These are phyloP conservation scores for Brachirus orientalis DNA, from an alignment of 2,113 vertebrate genomes.

Conservation along the genomic window DNA sequence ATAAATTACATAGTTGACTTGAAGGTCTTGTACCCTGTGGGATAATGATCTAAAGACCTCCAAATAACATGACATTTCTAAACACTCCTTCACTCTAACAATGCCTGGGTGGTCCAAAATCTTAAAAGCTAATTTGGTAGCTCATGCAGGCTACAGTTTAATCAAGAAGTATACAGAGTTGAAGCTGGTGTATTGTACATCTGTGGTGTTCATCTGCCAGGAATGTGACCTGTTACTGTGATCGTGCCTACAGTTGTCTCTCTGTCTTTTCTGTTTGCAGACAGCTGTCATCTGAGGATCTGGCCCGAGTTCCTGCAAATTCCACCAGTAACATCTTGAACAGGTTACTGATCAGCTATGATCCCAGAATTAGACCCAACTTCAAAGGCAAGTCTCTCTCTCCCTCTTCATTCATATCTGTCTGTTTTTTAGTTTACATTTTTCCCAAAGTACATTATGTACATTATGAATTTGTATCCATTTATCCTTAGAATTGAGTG, in stretches of 20 bases:
- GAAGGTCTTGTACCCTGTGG: neutral
- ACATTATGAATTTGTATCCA: conserved; percentile 2
- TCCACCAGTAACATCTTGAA: conserved; percentile 98
- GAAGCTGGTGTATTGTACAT: conserved; percentile 20
- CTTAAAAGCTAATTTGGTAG: conserved; percentile 44
- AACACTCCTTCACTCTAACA: conserved; percentile 36
- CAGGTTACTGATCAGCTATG: conserved; percentile 92
- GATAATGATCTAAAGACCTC: conserved; percentile 28
- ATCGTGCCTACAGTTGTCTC: conserved; percentile 46
- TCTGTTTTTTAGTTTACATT: conserved; percentile 44
- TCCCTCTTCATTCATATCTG: conserved; percentile 39
- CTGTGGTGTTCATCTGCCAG: conserved; percentile 50
- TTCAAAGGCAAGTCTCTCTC: conserved; percentile 90
- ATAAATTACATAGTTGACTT: too few relatives aligned
- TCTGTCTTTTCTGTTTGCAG: conserved; percentile 77
- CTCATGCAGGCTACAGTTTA: conserved; percentile 48
- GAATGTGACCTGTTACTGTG: conserved; percentile 62
- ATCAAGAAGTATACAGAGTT: conserved; percentile 49
- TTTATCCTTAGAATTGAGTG: conserved; percentile 15
- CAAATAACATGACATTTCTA: conserved; percentile 34
- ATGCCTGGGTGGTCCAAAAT: conserved; percentile 49
- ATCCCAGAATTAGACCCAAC: conserved; percentile 97
- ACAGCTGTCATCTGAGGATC: conserved; percentile 93
- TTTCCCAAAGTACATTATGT: neutral
- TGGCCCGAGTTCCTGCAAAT: conserved; percentile 92